These are phyloP conservation scores for Temnothorax longispinosus DNA, from an alignment of 1,140 invertebrate species.

Conservation along the genomic window DNA sequence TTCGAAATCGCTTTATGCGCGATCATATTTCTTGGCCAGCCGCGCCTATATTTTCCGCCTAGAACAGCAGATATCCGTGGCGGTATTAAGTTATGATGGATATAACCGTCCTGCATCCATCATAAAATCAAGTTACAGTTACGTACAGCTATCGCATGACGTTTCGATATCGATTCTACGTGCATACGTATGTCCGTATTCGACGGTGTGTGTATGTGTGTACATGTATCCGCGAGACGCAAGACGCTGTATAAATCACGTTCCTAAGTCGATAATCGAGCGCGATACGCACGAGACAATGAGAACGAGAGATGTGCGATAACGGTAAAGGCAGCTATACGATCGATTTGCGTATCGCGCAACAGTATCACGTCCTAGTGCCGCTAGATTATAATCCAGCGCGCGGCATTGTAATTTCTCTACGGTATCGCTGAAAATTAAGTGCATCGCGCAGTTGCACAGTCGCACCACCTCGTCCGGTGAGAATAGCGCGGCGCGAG, in stretches of 20 bases:
- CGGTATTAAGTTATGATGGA: conserved; percentile 36
- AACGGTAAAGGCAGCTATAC: conserved; percentile 14
- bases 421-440: conserved; percentile 27
- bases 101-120: conserved; percentile 46
- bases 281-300: conserved; percentile 25
- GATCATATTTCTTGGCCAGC: conserved; percentile 51
- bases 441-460: conserved; percentile 20
- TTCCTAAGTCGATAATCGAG: conserved; percentile 49
- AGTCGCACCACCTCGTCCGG: neutral
- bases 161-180: conserved; percentile 42
- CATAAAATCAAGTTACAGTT: conserved; percentile 58
- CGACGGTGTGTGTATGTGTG: neutral
- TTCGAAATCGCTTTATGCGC: conserved; percentile 49
- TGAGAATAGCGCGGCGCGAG: conserved; percentile 18
- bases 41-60: conserved; percentile 26
- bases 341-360: conserved; percentile 39
- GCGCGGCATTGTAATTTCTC: conserved; percentile 26
- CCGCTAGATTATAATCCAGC: conserved; percentile 26
- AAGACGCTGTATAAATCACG: conserved; percentile 53
- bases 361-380: conserved; percentile 24
- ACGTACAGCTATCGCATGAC: conserved; percentile 9
- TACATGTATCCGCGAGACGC: neutral
- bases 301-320: conserved; percentile 36
- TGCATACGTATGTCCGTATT: conserved; percentile 1
- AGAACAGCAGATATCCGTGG: conserved; percentile 20